Conservation (phyloP, 92 coral and sea anemone genomes). For the Phenganax subtilis region DNA sequence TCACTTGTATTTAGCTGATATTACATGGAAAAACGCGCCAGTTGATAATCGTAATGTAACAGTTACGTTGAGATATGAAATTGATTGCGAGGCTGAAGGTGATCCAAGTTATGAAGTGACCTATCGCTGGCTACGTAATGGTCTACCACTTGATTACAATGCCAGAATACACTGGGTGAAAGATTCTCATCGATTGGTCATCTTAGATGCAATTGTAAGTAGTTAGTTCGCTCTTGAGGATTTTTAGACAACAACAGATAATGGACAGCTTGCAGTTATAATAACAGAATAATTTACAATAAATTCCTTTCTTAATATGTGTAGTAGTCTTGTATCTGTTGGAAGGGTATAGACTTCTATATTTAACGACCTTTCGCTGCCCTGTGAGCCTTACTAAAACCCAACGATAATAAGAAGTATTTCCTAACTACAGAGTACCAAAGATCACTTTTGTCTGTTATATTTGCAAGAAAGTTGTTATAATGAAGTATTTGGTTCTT, state of each 20-base stretch:
- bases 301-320: too few relatives aligned
- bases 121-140: conserved; percentile 28
- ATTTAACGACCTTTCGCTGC: too few relatives aligned
- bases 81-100: conserved; percentile 24
- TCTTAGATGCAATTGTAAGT: conserved; percentile 30
- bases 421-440: too few relatives aligned
- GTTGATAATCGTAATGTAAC: conserved; percentile 28
- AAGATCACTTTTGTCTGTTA: too few relatives aligned
- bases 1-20: conserved; percentile 1
- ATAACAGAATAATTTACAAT: too few relatives aligned
- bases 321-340: too few relatives aligned
- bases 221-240: neutral
- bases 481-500: neutral
- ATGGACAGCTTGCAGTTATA: neutral
- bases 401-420: too few relatives aligned
- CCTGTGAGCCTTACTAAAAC: too few relatives aligned
- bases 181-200: conserved; percentile 1
- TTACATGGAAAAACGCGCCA: neutral
- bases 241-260: neutral
- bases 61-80: neutral
- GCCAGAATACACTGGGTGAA: conserved; percentile 32
- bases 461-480: neutral
- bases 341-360: too few relatives aligned
- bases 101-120: conserved; percentile 24
- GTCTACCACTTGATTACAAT: conserved; percentile 15